Base-by-base conservation (phyloP, 2,113 vertebrate genomes). In the Calidris pugnax region DNA sequence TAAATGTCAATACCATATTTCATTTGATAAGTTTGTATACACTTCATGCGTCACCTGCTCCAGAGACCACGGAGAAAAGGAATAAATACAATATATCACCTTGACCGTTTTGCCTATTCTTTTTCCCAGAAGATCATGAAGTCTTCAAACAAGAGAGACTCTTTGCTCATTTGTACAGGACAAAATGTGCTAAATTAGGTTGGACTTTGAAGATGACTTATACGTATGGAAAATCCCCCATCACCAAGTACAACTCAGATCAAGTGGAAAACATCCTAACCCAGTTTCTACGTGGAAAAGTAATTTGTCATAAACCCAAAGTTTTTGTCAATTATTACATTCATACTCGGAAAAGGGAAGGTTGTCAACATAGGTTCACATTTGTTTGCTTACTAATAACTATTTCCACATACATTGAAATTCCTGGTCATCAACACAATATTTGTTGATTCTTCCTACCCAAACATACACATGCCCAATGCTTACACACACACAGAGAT, bases 151-250 rank as follows among this genome's bases (percentile, higher is more conserved):
- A n/a, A 63, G 27, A 41, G 7, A 60, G 28, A 64, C 16, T 43
- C 24, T 47, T 35, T 17, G 10, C 30, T 30, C 28, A 48, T 3
- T 66, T 32, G 32, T 55, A 27, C 47, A 63, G 68, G 85, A 81
- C 12, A 50, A 77, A 62, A 20, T 0, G 0, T 18, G 8, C 39
- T 73, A 12, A 23, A 26, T n/a, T 28, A 72, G 39, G 24, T 0
- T 48, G 35, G 35, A 74, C 35, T 48, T 89, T 28, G 33, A 74
- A 59, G 76, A 88, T 0, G 0, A 51, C 16, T 67, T 78, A n/a
- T 2, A 66, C 1, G 6, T 37, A 80, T 6, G 20, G 79, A 69
- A 95, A 89, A 71, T 27, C 76, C 59, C 77, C 59, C 67, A 80
- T 7, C n/a, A 71, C 20, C 43, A 78, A 81, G 39, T 17, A 78